Evolutionary conservation across 1,140 invertebrate species (phyloP).

Genomic region (Drosophila ogumai): DNA sequence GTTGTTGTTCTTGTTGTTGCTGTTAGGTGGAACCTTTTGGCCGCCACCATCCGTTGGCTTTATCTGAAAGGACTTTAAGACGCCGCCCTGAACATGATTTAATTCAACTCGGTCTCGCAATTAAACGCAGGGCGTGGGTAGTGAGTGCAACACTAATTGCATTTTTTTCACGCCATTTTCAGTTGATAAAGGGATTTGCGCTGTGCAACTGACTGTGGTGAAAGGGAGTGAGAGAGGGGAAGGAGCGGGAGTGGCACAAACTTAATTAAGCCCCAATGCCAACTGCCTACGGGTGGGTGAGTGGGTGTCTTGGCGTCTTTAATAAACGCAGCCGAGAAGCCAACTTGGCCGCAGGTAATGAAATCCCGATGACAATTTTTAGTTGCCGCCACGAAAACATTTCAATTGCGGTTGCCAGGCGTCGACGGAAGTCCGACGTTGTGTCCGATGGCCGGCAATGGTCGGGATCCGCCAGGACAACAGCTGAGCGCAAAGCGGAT

Average conservation of each 20-base stretch:
- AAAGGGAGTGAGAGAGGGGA: not conserved
- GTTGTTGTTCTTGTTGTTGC: constrained; percentile 37
- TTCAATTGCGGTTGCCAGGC: constrained; percentile 78
- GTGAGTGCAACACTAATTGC: constrained; percentile 74
- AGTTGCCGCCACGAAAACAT: constrained; percentile 81
- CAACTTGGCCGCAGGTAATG: constrained; percentile 81
- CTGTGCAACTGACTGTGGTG: constrained; percentile 54
- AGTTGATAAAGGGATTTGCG: constrained; percentile 69
- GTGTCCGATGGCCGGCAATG: constrained; percentile 59
- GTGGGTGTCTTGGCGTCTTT: constrained; percentile 58
- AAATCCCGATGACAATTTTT: constrained; percentile 83
- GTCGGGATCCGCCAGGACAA: constrained; percentile 19
- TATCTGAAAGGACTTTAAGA: constrained; percentile 30
- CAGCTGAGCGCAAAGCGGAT: constrained; percentile 67
- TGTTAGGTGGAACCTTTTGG: constrained; percentile 35
- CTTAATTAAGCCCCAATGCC: constrained; percentile 75
- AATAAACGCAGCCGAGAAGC: constrained; percentile 66
- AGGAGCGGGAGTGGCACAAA: constrained; percentile 43
- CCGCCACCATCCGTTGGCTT: constrained; percentile 20
- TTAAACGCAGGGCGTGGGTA: constrained; percentile 62
- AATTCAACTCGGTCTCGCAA: constrained; percentile 77
- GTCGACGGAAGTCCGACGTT: constrained; percentile 54
- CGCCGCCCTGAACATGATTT: constrained; percentile 63
- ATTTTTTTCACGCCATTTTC: constrained; percentile 77
- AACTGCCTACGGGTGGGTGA: constrained; percentile 57